Evolutionary conservation across 2,113 vertebrate genomes (phyloP).

Genomic region (Ia io): DNA sequence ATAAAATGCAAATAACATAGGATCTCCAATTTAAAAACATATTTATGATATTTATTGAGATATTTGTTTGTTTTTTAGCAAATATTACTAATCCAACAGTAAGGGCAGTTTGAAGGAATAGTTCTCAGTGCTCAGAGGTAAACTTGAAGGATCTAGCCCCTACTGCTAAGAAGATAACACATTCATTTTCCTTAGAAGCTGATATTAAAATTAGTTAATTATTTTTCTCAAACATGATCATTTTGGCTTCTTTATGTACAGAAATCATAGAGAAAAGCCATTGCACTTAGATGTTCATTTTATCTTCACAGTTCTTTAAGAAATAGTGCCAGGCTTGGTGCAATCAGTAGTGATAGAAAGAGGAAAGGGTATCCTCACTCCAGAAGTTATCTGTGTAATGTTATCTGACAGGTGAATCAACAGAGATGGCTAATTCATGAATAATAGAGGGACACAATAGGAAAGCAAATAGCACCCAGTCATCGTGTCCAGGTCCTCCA

Average conservation of each 20-base stretch:
- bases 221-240: background rate
- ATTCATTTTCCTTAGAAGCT: background rate
- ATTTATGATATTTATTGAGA: background rate
- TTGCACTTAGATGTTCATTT: background rate
- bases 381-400: background rate
- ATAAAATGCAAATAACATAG: slow-evolving; percentile 7
- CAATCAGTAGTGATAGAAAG: background rate
- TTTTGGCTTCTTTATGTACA: background rate
- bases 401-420: too few relatives aligned
- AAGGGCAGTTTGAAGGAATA: background rate
- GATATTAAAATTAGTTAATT: background rate
- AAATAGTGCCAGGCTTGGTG: background rate
- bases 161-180: background rate
- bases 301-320: background rate
- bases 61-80: background rate
- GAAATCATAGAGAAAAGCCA: background rate
- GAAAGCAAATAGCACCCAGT: background rate
- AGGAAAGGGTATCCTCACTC: background rate
- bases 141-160: background rate
- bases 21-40: background rate
- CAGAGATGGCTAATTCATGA: background rate
- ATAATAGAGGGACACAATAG: background rate
- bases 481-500: background rate
- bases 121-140: background rate
- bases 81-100: background rate